phyloP scores from a whole-genome alignment of 2,888 invertebrate species.

The Eristalis tenax region DNA sequence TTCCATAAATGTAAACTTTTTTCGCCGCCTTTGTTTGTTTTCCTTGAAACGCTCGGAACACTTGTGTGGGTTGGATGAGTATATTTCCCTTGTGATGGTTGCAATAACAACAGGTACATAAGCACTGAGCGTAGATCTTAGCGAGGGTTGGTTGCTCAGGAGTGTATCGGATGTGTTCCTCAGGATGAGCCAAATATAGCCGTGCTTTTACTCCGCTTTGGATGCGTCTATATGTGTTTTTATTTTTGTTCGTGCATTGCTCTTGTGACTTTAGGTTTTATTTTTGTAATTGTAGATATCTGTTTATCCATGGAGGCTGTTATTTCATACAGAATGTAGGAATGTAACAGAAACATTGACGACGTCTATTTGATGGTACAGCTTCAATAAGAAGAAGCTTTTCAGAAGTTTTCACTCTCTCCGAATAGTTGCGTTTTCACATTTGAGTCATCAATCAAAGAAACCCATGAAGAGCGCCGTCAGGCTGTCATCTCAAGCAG shows the following conservation, averaged over 20 bases:
- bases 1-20: slow-evolving; percentile 44
- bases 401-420: no score
- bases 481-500: no score
- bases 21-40: slow-evolving; percentile 37
- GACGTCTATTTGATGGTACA: background rate
- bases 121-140: slow-evolving; percentile 7
- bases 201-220: background rate
- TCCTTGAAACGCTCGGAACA: slow-evolving; percentile 21
- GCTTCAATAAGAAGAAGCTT: no score
- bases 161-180: background rate
- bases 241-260: background rate
- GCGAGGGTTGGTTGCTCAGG: background rate
- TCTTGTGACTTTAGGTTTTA: background rate
- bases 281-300: background rate
- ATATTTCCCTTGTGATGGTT: background rate
- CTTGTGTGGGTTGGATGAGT: background rate
- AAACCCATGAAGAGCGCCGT: no score
- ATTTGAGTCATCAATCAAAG: no score
- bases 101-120: slow-evolving; percentile 43
- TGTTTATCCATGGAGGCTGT: background rate
- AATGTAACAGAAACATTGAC: background rate
- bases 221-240: background rate
- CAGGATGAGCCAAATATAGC: slow-evolving; percentile 1
- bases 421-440: no score
- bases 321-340: background rate